Conservation (phyloP, 2,888 invertebrate genomes). For the Drosophila prostipennis region DNA sequence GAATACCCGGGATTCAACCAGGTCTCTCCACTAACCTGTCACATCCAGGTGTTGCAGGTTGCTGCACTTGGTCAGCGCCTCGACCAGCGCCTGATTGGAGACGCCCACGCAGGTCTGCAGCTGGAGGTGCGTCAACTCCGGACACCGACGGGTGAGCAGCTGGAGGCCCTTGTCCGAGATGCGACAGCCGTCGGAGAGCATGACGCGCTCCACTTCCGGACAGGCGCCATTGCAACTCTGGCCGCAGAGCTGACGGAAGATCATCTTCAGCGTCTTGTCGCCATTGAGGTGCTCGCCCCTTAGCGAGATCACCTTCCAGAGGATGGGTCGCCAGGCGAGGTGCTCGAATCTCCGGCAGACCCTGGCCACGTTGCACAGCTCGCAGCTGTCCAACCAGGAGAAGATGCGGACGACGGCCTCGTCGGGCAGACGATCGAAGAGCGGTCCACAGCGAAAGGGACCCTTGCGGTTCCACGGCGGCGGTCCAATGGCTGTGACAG, state of each 20-base stretch:
- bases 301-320: constrained; percentile 89
- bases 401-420: constrained; percentile 89
- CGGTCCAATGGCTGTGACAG: constrained; percentile 65
- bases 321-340: constrained; percentile 90
- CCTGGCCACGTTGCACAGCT: constrained; percentile 90
- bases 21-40: constrained; percentile 87
- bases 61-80: constrained; percentile 91
- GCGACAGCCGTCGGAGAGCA: constrained; percentile 88
- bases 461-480: constrained; percentile 84
- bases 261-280: constrained; percentile 88
- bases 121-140: constrained; percentile 92
- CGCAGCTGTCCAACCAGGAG: constrained; percentile 88
- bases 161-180: constrained; percentile 92
- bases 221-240: constrained; percentile 89
- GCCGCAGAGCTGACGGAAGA: constrained; percentile 88
- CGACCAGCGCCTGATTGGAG: constrained; percentile 91
- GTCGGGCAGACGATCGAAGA: constrained; percentile 88
- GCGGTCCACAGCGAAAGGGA: constrained; percentile 83
- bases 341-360: constrained; percentile 91
- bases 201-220: constrained; percentile 88
- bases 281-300: constrained; percentile 86
- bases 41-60: constrained; percentile 94
- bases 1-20: no score
- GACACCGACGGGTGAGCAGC: constrained; percentile 90
- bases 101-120: constrained; percentile 90